phyloP scores from a whole-genome alignment of 2,888 invertebrate species.

The Gibbula magus region DNA sequence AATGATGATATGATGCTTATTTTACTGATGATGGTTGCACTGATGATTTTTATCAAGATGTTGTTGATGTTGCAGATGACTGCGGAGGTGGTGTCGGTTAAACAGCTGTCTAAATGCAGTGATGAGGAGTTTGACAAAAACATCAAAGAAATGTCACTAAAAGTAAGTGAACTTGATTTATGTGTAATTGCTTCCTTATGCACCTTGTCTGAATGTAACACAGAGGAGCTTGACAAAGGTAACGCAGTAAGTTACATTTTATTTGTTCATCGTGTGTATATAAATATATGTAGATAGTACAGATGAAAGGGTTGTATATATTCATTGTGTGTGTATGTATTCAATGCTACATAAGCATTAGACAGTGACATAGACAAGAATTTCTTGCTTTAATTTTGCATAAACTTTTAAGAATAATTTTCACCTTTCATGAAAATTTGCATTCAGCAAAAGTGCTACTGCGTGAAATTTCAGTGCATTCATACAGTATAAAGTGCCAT shows the following conservation, averaged over 20 bases:
- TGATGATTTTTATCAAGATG: neutral
- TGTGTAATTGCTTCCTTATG: neutral
- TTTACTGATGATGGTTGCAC: no score
- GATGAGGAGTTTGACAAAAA: conserved; percentile 59
- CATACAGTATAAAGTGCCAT: no score
- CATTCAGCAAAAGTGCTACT: neutral
- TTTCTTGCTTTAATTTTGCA: neutral
- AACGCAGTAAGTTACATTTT: no score
- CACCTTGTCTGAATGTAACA: no score
- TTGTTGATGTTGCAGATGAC: conserved; percentile 45
- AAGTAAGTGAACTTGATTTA: conserved; percentile 44
- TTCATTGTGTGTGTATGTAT: no score
- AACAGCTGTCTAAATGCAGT: conserved; percentile 52
- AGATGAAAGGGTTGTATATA: no score
- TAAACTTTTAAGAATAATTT: neutral
- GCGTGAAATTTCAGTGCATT: no score
- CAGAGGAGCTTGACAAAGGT: no score
- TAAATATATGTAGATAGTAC: no score
- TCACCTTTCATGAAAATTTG: neutral
- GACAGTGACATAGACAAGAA: neutral
- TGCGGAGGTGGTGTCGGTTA: conserved; percentile 29
- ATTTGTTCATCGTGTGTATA: no score
- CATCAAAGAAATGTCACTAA: conserved; percentile 56
- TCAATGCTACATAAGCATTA: no score
- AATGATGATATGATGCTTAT: no score